phyloP scores from a whole-genome alignment of 2,888 invertebrate genomes.

The Stenodera caucasica region DNA sequence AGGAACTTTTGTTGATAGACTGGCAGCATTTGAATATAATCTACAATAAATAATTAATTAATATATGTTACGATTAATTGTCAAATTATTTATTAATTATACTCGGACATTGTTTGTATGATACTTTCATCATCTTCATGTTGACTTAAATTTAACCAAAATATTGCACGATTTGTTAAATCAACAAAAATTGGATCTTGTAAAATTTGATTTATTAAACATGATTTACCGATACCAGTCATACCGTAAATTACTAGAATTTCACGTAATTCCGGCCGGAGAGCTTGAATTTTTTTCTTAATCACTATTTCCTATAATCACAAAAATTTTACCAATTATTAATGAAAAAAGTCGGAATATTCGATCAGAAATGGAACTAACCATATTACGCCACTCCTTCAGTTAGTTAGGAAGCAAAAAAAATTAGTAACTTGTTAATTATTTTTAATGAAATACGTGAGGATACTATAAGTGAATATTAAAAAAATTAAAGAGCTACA shows the following conservation, averaged over 20 bases:
- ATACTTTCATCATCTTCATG: slow-evolving; percentile 39
- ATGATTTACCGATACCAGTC: slow-evolving; percentile 76
- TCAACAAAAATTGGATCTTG: slow-evolving; percentile 46
- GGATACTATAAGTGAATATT: background rate
- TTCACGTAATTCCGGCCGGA: slow-evolving; percentile 57
- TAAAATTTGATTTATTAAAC: slow-evolving; percentile 64
- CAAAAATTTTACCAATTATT: background rate
- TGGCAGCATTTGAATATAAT: slow-evolving; percentile 28
- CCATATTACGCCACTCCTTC: background rate
- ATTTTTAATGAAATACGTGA: background rate
- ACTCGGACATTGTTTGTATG: slow-evolving; percentile 37
- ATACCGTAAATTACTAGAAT: slow-evolving; percentile 71
- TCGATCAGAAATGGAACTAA: background rate
- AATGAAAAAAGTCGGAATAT: background rate
- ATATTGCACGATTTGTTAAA: slow-evolving; percentile 46
- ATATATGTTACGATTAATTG: slow-evolving; percentile 1
- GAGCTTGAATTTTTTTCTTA: slow-evolving; percentile 11
- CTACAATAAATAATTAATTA: slow-evolving; percentile 24
- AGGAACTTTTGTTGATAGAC: slow-evolving; percentile 15
- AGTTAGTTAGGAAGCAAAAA: background rate
- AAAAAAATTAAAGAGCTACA: too few relatives aligned
- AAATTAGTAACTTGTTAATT: background rate
- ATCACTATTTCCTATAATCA: slow-evolving; percentile 15
- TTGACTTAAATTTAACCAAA: slow-evolving; percentile 62
- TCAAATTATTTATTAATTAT: slow-evolving; percentile 7